Base-by-base conservation (phyloP, 2,113 vertebrate genomes). In the Hoplias malabaricus region DNA sequence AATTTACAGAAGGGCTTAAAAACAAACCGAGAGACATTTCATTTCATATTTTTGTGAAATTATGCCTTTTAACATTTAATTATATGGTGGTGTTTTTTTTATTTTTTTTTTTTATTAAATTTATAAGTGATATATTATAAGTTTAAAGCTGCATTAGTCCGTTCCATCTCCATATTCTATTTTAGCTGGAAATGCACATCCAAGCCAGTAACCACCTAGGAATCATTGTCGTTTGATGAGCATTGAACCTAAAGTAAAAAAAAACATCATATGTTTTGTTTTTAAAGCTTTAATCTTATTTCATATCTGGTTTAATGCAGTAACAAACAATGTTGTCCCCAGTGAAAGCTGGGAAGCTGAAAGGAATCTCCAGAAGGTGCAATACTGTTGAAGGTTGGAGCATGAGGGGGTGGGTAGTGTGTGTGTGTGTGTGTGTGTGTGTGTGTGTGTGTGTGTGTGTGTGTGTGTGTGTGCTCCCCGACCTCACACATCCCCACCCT, bases 401-500 rank as follows among this genome's bases (percentile, higher is more conserved):
- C 80, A 42, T 70, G 23, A 46, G 43, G 33, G 65, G 12, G 54
- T 3, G 42, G 38, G 53, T 1, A 13, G 21, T 6, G 14, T 6
- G 4, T 25, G 19, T 2, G 61, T n/a, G n/a, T n/a, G n/a, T n/a
- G n/a, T n/a, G n/a, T n/a, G n/a, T n/a, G n/a, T n/a, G n/a, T n/a
- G n/a, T n/a, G n/a, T n/a, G n/a, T n/a, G n/a, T n/a, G n/a, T n/a
- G n/a, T n/a, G n/a, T n/a, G n/a, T n/a, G n/a, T n/a, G n/a, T n/a
- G n/a, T n/a, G 75, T 46, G 27, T 36, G 16, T 69, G 27, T 76
- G 46, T 59, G 63, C 31, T 69, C 27, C 40, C 67, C 12, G 34
- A 70, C 65, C 73, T 79, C 66, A 48, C 81, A 79, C 68, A 50
- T 62, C 59, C 69, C 74, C 63, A 77, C 43, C 74, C 54, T 29